phyloP scores from a whole-genome alignment of 1,140 invertebrate genomes.

The Orius laevigatus region DNA sequence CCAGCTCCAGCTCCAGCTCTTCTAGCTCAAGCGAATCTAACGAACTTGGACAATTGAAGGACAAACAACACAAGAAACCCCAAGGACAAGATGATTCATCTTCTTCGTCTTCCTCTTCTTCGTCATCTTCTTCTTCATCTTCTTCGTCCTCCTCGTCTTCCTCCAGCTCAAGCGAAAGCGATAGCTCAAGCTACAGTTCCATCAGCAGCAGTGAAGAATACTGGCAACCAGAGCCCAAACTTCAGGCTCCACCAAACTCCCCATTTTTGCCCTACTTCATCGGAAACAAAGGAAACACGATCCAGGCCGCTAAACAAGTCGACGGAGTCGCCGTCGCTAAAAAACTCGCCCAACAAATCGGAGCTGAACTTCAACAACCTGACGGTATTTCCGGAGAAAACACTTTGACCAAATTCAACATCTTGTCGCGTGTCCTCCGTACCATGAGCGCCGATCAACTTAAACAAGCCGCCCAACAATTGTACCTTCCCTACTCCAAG shows the following conservation, averaged over 20 bases:
- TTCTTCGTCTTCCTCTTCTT: constrained; percentile 9
- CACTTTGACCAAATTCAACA: constrained; percentile 41
- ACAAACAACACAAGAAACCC: constrained; percentile 2
- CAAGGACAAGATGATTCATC: neutral
- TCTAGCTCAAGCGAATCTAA: constrained; percentile 18
- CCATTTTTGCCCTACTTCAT: constrained; percentile 32
- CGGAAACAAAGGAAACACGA: constrained; percentile 32
- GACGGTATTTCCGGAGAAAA: constrained; percentile 34
- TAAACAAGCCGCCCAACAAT: constrained; percentile 25
- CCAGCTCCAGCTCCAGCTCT: constrained; percentile 8
- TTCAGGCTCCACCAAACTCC: constrained; percentile 28
- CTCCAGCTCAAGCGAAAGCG: constrained; percentile 15
- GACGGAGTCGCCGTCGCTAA: constrained; percentile 27
- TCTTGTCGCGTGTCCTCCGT: constrained; percentile 34
- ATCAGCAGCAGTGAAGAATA: constrained; percentile 20
- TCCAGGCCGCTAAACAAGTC: constrained; percentile 25
- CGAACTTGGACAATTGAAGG: constrained; percentile 13
- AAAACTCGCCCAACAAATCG: constrained; percentile 36
- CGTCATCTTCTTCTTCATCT: constrained; percentile 18
- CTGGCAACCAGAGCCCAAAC: constrained; percentile 27
- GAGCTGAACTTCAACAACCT: constrained; percentile 34
- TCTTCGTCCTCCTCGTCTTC: neutral
- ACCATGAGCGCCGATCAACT: constrained; percentile 41
- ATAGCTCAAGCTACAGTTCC: constrained; percentile 3
- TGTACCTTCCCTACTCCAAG: constrained; percentile 27